A percentile compares a stretch with the other conserved stretches of the same genome.
These are phyloP conservation scores for Toxostoma redivivum DNA, from an alignment of 2,113 vertebrate genomes.

Conservation along the genomic window DNA sequence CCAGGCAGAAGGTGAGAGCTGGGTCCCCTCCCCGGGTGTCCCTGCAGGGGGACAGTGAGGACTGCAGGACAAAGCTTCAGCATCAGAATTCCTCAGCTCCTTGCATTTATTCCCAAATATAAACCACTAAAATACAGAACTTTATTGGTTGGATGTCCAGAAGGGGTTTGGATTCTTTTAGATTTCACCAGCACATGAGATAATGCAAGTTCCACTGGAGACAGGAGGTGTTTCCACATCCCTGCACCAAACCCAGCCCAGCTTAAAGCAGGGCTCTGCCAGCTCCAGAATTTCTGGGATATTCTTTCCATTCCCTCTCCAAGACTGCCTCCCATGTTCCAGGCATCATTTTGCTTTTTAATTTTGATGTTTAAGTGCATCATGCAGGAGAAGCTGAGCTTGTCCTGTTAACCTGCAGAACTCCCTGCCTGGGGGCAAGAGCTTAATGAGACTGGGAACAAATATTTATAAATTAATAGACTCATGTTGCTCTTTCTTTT, in stretches of 20 bases:
- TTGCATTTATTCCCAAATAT: not conserved
- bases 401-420: not conserved
- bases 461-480: not conserved
- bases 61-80: not conserved
- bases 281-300: not conserved
- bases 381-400: not conserved
- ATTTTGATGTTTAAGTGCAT: not conserved
- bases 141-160: not conserved
- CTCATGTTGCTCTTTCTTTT: not conserved
- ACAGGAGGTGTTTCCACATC: not conserved
- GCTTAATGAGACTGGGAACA: not conserved
- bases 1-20: slow-evolving; percentile 68
- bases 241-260: accelerated
- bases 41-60: not conserved
- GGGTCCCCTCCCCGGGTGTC: not conserved
- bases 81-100: not conserved
- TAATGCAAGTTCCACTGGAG: not conserved
- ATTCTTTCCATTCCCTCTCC: not conserved
- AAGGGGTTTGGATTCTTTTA: not conserved
- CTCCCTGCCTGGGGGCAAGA: not conserved
- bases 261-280: not conserved
- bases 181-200: accelerated
- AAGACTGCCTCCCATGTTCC: not conserved
- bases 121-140: not conserved
- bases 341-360: not conserved